A percentile compares a stretch with the other conserved stretches of the same genome.
Evolutionary conservation across 2,888 invertebrate species (phyloP).

Genomic region (Ellobium chinense): DNA sequence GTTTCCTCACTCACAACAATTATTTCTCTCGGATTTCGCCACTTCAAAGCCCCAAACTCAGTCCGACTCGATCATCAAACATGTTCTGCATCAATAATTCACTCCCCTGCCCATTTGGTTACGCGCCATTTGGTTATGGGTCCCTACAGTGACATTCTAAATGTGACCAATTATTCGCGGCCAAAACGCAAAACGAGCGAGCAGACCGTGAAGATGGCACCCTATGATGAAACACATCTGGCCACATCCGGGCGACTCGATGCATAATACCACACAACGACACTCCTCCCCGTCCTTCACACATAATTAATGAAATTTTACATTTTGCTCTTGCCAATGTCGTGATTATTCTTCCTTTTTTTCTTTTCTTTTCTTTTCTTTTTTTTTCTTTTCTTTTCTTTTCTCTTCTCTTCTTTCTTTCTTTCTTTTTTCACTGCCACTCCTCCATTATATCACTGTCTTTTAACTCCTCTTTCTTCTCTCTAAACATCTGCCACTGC

Average conservation of each 20-base stretch:
- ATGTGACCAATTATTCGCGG: conserved; percentile 14
- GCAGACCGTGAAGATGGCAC: conserved; percentile 25
- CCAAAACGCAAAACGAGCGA: conserved; percentile 11
- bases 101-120: background rate
- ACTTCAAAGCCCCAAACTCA: too few species aligned
- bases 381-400: background rate
- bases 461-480: background rate
- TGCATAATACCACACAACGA: background rate
- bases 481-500: too few species aligned
- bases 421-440: too few species aligned
- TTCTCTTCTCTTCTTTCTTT: background rate
- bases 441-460: too few species aligned
- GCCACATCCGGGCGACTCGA: conserved; percentile 29
- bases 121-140: conserved; percentile 1
- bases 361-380: too few species aligned
- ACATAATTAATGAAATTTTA: conserved; percentile 4
- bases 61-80: too few species aligned
- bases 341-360: too few species aligned
- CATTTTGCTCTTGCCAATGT: too few species aligned
- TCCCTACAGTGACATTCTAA: background rate
- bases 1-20: too few species aligned
- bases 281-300: conserved; percentile 20
- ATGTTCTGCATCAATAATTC: conserved; percentile 19
- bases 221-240: conserved; percentile 34
- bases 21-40: too few species aligned